Base-by-base conservation (phyloP, 2,113 vertebrate species). In the Clarias magur region DNA sequence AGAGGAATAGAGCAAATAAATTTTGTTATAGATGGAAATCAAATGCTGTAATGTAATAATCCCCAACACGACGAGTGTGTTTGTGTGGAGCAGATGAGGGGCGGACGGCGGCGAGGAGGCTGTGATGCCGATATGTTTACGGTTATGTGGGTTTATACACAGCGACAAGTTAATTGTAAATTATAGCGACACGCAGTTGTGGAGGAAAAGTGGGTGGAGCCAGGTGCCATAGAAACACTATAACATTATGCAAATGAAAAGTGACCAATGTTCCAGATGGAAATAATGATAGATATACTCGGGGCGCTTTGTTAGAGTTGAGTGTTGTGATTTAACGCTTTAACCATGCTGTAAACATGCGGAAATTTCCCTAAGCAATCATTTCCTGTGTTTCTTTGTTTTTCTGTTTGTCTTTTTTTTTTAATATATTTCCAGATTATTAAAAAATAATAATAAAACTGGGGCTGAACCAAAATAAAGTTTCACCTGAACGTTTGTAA, bases 21-120 rank as follows among this genome's bases (percentile, higher is more conserved):
- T 72, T 86, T 86, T 42, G 85, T 72, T 81, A 70, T 67, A 60
- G 57, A 87, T 70, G 86, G 59, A 87, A 76, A 82, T 82, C 34
- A 48, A 73, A 87, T 62, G 54, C 59, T 38, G 16, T 82, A 38
- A 83, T 12, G 23, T 87, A n/a, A 75, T 83, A 34, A 54, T 65
- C 60, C 42, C 8, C 34, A 42, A 83, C 57, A 62, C 19, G 6
- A 23, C 17, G 25, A 56, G 86, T 23, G 67, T n/a, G 17, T 82
- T 27, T 21, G n/a, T 27, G 57, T 2, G 21, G 10, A 21, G 65
- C 6, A 56, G 23, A 78, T 6, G 73, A 34, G 15, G 34, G 15
- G 62, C 13, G 27, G 4, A 59, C 27, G 54, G 10, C 11, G 2
- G 54, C 23, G 57, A 38, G 17, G 27, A 59, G 9, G 27, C 7